Base-by-base conservation (phyloP, 2,888 invertebrate species). In the Eupelmus urozonus region DNA sequence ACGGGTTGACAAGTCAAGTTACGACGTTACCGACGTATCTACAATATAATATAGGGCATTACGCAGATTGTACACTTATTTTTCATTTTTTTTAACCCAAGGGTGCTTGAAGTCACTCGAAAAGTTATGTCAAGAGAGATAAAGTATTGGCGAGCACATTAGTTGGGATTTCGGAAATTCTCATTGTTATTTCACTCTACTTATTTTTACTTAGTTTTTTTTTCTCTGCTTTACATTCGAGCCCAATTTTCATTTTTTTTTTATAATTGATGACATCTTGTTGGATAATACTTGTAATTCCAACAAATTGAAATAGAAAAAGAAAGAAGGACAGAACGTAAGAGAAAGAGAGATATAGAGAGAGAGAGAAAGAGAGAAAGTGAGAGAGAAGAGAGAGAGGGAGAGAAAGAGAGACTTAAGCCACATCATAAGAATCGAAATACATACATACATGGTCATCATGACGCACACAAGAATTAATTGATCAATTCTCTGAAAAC, bases 181-280 rank as follows among this genome's bases (percentile, higher is more conserved):
- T 76, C 73, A 49, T 63, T 80, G 76, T 82, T 82, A 69, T 71
- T 81, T 81, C 74, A 74, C 69, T 71, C 79, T 80, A 81, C 74
- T 74, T 73, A 67, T 76, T 79, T n/a, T 84, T 84, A 83, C 83
- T 85, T 84, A 82, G 82, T 82, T 75, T 83, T 76, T 79, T 85
- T n/a, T 84, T 83, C 83, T 85, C 83, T 82, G 74, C 71, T 76
- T 55, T 16, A 70, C 62, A 76, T 40, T 78, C 80, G 77, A 73
- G 55, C 23, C 34, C 11, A 25, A 63, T 76, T 69, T 34, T 57
- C 18, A 2, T 45, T 18, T 45, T 59, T 25, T 23, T 60, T 60
- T 60, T 16, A 13, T n/a, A 45, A 40, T 63, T 72, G 40, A 65
- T 49, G 34, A 62, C 51, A 42, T 60, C 62, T 63, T 59, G 45